A percentile compares a stretch with the other conserved stretches of the same genome.
These are phyloP conservation scores for Tortrix viridana DNA, from an alignment of 2,888 invertebrate genomes.

Conservation along the genomic window DNA sequence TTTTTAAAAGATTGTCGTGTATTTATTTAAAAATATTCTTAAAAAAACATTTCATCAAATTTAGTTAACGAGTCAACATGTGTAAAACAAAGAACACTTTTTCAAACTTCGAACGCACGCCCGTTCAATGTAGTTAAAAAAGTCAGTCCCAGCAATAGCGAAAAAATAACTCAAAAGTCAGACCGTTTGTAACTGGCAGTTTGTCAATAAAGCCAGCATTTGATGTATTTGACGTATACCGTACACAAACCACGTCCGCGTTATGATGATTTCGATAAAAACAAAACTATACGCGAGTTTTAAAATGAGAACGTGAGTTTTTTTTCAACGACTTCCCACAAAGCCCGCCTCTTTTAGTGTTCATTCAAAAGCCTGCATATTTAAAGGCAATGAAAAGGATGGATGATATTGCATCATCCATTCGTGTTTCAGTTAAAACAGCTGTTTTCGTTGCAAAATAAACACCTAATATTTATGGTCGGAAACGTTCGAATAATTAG, in stretches of 20 bases:
- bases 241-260: slow-evolving; percentile 27
- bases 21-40: too few species aligned
- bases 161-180: slow-evolving; percentile 5
- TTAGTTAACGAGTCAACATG: too few species aligned
- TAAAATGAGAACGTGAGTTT: slow-evolving; percentile 10
- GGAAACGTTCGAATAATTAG: not conserved
- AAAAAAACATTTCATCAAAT: too few species aligned
- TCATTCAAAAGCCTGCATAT: slow-evolving; percentile 7
- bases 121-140: slow-evolving; percentile 4
- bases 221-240: slow-evolving; percentile 34
- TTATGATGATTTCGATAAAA: slow-evolving; percentile 21
- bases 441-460: not conserved
- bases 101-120: not conserved
- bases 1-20: not conserved
- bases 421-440: not conserved
- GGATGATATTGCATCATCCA: too few species aligned
- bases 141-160: slow-evolving; percentile 6
- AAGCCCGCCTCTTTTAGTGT: slow-evolving; percentile 9
- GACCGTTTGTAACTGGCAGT: slow-evolving; percentile 30
- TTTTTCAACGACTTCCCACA: slow-evolving; percentile 12
- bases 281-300: slow-evolving; percentile 1
- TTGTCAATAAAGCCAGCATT: slow-evolving; percentile 39
- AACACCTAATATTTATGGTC: too few species aligned
- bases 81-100: not conserved
- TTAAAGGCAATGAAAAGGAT: too few species aligned